A percentile compares a stretch with the other conserved stretches of the same genome.
phyloP scores from a whole-genome alignment of 2,797 vertebrate genomes.

The Notamacropus eugenii region DNA sequence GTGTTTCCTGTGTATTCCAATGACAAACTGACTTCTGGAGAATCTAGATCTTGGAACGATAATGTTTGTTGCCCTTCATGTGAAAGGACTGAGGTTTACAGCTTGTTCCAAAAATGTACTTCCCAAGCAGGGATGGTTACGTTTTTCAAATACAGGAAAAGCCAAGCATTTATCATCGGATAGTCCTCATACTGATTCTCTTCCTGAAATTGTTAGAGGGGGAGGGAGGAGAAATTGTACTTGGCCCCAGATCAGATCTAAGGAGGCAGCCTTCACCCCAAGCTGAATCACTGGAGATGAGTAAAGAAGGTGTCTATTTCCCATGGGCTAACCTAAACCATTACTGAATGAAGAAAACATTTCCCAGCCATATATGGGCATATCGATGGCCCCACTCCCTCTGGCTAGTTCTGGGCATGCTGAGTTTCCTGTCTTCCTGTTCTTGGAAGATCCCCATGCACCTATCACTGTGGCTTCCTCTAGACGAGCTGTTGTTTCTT shows the following conservation, averaged over 20 bases:
- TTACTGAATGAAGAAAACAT: slow-evolving; percentile 69
- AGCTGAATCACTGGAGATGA: slow-evolving; percentile 38
- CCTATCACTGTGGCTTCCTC: slow-evolving; percentile 59
- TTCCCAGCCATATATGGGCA: slow-evolving; percentile 64
- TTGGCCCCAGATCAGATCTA: slow-evolving; percentile 29
- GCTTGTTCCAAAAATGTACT: neutral
- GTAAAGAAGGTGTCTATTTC: slow-evolving; percentile 65
- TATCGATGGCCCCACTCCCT: slow-evolving; percentile 66
- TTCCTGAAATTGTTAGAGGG: neutral
- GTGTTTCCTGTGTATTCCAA: neutral
- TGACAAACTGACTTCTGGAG: neutral
- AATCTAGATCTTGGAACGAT: neutral
- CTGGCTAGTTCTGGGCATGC: slow-evolving; percentile 55
- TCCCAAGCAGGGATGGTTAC: neutral
- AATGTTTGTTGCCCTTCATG: neutral
- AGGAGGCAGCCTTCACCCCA: slow-evolving; percentile 52
- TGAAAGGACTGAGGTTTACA: neutral
- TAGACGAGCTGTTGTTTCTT: slow-evolving; percentile 52
- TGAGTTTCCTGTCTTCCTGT: slow-evolving; percentile 66
- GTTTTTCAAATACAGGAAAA: slow-evolving; percentile 15
- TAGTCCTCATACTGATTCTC: slow-evolving; percentile 61
- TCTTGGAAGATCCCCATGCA: slow-evolving; percentile 52
- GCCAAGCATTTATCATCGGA: slow-evolving; percentile 26
- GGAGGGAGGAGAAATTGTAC: neutral
- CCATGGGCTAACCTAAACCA: slow-evolving; percentile 73